Conservation (phyloP, 2,888 invertebrate species). For the Darwinula stevensoni region DNA sequence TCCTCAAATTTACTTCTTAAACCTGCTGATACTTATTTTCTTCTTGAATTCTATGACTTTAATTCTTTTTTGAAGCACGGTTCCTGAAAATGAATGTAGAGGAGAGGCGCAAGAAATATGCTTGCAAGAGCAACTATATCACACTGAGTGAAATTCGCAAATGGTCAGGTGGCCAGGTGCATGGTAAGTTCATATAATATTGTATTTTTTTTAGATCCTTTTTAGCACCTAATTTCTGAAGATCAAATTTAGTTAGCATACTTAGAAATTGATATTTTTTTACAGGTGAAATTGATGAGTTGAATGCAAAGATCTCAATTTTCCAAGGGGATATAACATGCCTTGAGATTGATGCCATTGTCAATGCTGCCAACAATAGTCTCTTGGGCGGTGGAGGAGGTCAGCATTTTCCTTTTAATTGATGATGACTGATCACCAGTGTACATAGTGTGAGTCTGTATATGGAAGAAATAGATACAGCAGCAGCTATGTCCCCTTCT, state of each 20-base stretch:
- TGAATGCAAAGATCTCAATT: slow-evolving; percentile 16
- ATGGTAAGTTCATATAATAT: neutral
- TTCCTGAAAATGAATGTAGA: no score
- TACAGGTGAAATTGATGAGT: slow-evolving; percentile 1
- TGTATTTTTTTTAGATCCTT: no score
- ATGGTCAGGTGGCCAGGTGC: neutral
- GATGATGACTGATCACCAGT: slow-evolving; percentile 37
- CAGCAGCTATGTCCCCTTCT: no score
- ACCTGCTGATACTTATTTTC: no score
- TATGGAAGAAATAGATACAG: neutral
- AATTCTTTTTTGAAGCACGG: no score
- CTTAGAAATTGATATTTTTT: neutral
- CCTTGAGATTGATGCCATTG: slow-evolving; percentile 57
- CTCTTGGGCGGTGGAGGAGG: slow-evolving; percentile 52
- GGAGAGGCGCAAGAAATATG: neutral
- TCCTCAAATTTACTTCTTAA: no score
- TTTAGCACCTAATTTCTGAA: no score
- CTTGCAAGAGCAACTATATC: no score
- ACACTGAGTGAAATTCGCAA: neutral
- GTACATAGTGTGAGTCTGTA: slow-evolving; percentile 3
- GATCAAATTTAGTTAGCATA: no score
- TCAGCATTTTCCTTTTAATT: no score
- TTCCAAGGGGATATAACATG: slow-evolving; percentile 53
- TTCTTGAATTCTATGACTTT: no score
- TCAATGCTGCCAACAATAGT: slow-evolving; percentile 55